Base-by-base conservation (phyloP, 2,797 vertebrate genomes). In the Crocidura indochinensis region DNA sequence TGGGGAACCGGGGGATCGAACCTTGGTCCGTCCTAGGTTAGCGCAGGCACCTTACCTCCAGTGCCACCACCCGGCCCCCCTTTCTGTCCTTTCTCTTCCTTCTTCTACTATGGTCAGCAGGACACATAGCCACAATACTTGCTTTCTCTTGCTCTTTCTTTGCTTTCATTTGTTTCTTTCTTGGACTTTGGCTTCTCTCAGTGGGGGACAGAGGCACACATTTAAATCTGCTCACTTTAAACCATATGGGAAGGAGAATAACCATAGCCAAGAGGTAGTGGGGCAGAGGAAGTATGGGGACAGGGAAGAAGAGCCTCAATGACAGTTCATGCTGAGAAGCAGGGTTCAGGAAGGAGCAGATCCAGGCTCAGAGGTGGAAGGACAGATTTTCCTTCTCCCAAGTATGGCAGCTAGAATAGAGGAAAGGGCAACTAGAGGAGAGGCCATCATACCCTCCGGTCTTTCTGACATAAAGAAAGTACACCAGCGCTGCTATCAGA, bases 401-500 rank as follows among this genome's bases (percentile, higher is more conserved):
- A 81, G 75, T 84, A 67, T 6, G n/a, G 29, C 60, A 12, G 3
- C 51, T n/a, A 72, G 73, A 10, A 6, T 68, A 51, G 15, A 7
- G 88, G 46, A 64, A 72, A 87, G 49, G 0, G 0, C 44, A 46
- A 19, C n/a, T 24, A 29, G 17, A 65, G 14, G 74, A 79, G 64
- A 79, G 27, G 20, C 3, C 22, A n/a, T 26, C 91, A 72, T 96
- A 94, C 94, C 94, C 6, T 73, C 22, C 56, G 72, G 11, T 56
- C n/a, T 94, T 93, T 69, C 62, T 86, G 49, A 2, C 7, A 22
- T 2, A 69, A 19, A 90, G 88, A 46, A 92, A 88, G 51, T 65
- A 91, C 0, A 17, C 17, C 68, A 94, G 72, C 29, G 1, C 29
- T 46, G 3, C 51, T 27, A 27, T 64, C 47, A 95, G 26, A 72